phyloP scores from a whole-genome alignment of 2,113 vertebrate species.

The Campylorhamphus procurvoides region DNA sequence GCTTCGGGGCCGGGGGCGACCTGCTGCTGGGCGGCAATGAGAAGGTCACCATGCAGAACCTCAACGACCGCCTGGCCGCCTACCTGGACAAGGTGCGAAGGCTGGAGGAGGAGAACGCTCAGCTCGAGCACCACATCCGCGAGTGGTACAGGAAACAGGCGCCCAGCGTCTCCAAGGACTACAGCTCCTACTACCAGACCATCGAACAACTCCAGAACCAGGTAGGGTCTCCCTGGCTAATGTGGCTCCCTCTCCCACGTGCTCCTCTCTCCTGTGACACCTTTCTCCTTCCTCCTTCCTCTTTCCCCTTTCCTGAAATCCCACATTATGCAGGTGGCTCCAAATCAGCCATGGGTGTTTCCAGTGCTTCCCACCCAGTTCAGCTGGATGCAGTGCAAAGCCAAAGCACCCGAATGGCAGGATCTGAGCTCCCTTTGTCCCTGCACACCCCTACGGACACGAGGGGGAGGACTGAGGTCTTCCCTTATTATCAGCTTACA shows the following conservation, averaged over 20 bases:
- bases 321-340: not conserved
- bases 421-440: not conserved
- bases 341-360: not conserved
- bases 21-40: conserved; percentile 65
- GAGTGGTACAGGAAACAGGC: conserved; percentile 76
- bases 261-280: accelerated
- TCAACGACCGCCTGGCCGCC: conserved; percentile 71
- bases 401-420: not conserved
- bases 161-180: conserved; percentile 53
- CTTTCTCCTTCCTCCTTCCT: not conserved
- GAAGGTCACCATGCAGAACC: conserved; percentile 76
- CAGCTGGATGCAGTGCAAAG: not conserved
- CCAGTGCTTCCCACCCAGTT: not conserved
- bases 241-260: accelerated
- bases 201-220: conserved; percentile 72
- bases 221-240: not conserved
- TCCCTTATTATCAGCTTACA: not conserved
- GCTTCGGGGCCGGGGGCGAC: conserved; percentile 42
- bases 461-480: too few relatives aligned
- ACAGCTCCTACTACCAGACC: conserved; percentile 72
- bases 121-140: conserved; percentile 71
- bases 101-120: conserved; percentile 73
- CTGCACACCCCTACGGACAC: not conserved
- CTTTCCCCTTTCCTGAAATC: not conserved
- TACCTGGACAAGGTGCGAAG: conserved; percentile 74